Evolutionary conservation across 92 coral and sea anemone species (phyloP).

Genomic region (Siderastrea radians): DNA sequence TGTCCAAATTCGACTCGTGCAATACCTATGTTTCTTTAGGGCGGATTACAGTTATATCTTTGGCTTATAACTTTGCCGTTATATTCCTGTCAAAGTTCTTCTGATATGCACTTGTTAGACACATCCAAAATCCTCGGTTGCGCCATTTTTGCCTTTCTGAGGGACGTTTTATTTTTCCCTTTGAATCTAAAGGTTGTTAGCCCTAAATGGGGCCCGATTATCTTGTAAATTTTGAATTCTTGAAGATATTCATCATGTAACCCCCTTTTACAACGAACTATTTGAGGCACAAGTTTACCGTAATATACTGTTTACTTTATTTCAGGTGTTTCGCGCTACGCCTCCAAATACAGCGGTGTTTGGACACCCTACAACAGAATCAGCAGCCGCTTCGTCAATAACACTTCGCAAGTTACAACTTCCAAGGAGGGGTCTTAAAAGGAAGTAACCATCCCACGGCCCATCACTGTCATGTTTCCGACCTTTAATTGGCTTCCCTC

Average conservation of each 20-base stretch:
- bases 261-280: not conserved
- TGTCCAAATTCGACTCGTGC: no score
- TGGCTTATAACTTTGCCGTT: no score
- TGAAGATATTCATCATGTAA: not conserved
- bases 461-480: not conserved
- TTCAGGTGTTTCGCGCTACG: slow-evolving; percentile 24
- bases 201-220: not conserved
- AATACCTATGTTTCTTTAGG: no score
- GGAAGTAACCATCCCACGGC: not conserved
- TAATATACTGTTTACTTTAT: not conserved
- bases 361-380: not conserved
- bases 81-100: no score
- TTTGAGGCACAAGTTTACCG: no score
- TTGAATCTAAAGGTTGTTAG: not conserved
- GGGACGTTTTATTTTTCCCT: no score
- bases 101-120: no score
- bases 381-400: not conserved
- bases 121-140: no score
- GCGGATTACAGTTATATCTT: no score
- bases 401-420: not conserved
- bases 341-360: slow-evolving; percentile 27
- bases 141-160: no score
- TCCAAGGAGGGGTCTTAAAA: not conserved
- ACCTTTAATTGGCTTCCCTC: not conserved
- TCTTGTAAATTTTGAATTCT: not conserved